Percentiles rank a stretch among this genome's conserved stretches.
These are phyloP conservation scores for Gnathonemus echidnorhynchus DNA, from an alignment of 2,113 vertebrate genomes.

Conservation along the genomic window DNA sequence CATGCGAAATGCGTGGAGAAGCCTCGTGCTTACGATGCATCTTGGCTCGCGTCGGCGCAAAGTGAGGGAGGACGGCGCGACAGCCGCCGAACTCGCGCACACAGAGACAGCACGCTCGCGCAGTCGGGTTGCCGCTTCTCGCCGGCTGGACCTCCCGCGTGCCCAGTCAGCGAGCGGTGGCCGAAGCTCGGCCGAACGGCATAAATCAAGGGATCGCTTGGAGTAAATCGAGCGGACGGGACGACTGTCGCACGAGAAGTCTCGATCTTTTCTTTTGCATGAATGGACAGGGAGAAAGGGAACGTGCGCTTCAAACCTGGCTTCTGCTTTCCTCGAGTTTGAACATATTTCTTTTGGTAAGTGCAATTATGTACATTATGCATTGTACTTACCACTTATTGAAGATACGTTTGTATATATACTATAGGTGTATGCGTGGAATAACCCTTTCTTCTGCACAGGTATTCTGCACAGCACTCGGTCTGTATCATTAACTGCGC, in stretches of 20 bases:
- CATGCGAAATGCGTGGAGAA: not conserved
- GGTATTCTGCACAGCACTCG: not conserved
- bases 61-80: constrained; percentile 30
- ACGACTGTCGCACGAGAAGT: constrained; percentile 32
- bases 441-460: not conserved
- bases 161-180: constrained; percentile 32
- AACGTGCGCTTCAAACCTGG: constrained; percentile 43
- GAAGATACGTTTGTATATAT: not conserved
- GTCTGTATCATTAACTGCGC: not conserved
- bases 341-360: constrained; percentile 50
- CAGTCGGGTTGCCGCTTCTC: constrained; percentile 24
- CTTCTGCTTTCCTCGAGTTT: constrained; percentile 44
- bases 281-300: constrained; percentile 58
- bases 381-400: not conserved
- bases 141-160: constrained; percentile 41
- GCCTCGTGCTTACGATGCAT: constrained; percentile 11
- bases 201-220: constrained; percentile 25
- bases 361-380: constrained; percentile 30
- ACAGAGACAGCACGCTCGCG: constrained; percentile 5
- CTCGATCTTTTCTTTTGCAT: constrained; percentile 67
- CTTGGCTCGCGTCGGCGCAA: constrained; percentile 16
- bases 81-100: constrained; percentile 32
- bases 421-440: not conserved
- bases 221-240: constrained; percentile 30
- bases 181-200: constrained; percentile 28